phyloP scores from a whole-genome alignment of 2,797 vertebrate species.

The Sparidentex hasta region DNA sequence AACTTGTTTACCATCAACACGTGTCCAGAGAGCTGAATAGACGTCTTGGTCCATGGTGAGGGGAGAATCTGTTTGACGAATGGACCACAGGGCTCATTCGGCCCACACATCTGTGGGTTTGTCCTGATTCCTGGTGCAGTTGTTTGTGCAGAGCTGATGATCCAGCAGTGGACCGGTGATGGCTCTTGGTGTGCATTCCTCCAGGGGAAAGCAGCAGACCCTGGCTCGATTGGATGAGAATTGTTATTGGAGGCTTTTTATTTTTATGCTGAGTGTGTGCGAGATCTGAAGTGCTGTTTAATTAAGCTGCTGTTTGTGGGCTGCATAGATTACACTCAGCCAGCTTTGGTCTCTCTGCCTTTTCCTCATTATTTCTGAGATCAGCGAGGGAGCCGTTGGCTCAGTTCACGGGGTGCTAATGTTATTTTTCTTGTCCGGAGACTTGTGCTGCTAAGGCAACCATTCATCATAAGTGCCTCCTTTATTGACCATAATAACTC shows the following conservation, averaged over 20 bases:
- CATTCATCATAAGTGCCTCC: conserved; percentile 51
- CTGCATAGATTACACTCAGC: conserved; percentile 59
- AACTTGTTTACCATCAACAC: neutral
- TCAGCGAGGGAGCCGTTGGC: conserved; percentile 48
- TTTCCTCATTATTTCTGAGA: conserved; percentile 60
- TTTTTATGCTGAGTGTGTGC: conserved; percentile 56
- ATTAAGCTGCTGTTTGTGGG: conserved; percentile 68
- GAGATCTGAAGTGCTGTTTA: conserved; percentile 61
- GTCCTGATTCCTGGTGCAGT: neutral
- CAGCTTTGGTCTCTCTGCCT: conserved; percentile 33
- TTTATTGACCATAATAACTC: conserved; percentile 60
- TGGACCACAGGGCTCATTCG: neutral
- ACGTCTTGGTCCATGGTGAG: neutral
- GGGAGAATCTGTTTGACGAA: neutral
- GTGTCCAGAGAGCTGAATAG: neutral
- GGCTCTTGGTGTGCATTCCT: neutral
- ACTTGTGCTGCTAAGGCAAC: conserved; percentile 31
- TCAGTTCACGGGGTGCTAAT: conserved; percentile 47
- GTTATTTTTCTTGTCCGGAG: conserved; percentile 43
- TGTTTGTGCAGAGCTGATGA: conserved; percentile 32
- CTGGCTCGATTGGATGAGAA: conserved; percentile 26
- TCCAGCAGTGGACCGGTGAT: conserved; percentile 11
- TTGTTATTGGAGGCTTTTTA: conserved; percentile 47
- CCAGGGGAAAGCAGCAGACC: neutral
- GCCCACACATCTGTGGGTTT: neutral